Evolutionary conservation across 92 coral and sea anemone genomes (phyloP).

Genomic region (Chrysogorgia sp.): DNA sequence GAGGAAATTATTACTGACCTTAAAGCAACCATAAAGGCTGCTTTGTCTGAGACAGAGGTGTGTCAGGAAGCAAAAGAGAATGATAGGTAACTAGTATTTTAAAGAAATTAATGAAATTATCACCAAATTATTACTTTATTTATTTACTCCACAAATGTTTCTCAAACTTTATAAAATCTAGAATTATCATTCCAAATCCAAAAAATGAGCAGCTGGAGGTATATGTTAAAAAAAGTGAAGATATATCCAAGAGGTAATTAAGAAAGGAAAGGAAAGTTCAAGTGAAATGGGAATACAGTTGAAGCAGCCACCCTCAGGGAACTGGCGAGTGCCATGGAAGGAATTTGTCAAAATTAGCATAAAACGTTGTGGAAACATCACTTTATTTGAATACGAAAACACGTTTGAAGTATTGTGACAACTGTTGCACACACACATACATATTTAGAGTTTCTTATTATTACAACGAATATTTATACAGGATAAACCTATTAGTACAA

Average conservation of each 20-base stretch:
- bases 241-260: slow-evolving; percentile 60
- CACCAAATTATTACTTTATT: too few species aligned
- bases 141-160: not conserved
- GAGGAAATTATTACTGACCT: slow-evolving; percentile 13
- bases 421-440: too few species aligned
- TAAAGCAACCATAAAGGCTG: not conserved
- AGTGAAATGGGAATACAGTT: not conserved
- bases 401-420: too few species aligned
- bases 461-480: too few species aligned
- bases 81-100: slow-evolving; percentile 2
- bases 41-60: not conserved
- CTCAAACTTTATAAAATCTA: not conserved
- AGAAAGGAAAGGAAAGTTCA: not conserved
- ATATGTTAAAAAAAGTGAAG: slow-evolving; percentile 53
- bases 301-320: too few species aligned
- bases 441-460: too few species aligned
- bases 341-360: too few species aligned
- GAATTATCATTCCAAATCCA: slow-evolving; percentile 58
- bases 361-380: not conserved
- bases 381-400: too few species aligned
- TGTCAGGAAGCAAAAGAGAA: not conserved
- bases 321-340: too few species aligned
- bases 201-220: slow-evolving; percentile 59
- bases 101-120: not conserved
- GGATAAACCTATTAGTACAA: too few species aligned